Conservation (phyloP, 2,888 invertebrate genomes). For the Cataglyphis altisquamis region DNA sequence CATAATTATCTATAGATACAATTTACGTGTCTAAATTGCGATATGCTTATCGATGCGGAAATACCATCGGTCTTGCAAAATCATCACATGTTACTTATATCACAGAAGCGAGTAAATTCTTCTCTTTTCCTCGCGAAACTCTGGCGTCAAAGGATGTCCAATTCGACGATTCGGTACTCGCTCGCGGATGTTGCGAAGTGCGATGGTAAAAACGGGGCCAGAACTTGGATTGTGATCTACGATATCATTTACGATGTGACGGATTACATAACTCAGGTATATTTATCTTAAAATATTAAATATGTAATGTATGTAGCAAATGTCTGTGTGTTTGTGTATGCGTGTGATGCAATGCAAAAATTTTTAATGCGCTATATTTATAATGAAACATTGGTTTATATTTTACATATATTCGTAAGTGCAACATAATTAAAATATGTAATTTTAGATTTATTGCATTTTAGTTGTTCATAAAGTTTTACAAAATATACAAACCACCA, state of each 20-base stretch:
- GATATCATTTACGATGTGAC: constrained; percentile 91
- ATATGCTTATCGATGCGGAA: constrained; percentile 34
- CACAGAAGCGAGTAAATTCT: neutral
- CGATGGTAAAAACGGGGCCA: constrained; percentile 88
- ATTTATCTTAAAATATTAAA: constrained; percentile 3
- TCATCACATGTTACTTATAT: constrained; percentile 20
- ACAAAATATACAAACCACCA: neutral
- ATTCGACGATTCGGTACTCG: constrained; percentile 36
- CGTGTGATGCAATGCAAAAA: too few species aligned
- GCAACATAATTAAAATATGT: neutral
- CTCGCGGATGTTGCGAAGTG: constrained; percentile 88
- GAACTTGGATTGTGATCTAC: constrained; percentile 90
- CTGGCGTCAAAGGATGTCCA: neutral
- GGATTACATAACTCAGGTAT: constrained; percentile 88
- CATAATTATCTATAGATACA: constrained; percentile 33
- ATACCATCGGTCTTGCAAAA: neutral
- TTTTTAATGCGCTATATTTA: neutral
- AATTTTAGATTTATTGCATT: neutral
- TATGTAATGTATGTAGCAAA: neutral
- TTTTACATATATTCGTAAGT: neutral
- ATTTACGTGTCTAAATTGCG: constrained; percentile 18
- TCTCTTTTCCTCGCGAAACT: constrained; percentile 1
- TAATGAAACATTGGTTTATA: neutral
- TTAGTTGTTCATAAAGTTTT: neutral
- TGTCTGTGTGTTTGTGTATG: neutral